These are phyloP conservation scores for Rallus limicola DNA, from an alignment of 2,113 vertebrate species.

Conservation along the genomic window DNA sequence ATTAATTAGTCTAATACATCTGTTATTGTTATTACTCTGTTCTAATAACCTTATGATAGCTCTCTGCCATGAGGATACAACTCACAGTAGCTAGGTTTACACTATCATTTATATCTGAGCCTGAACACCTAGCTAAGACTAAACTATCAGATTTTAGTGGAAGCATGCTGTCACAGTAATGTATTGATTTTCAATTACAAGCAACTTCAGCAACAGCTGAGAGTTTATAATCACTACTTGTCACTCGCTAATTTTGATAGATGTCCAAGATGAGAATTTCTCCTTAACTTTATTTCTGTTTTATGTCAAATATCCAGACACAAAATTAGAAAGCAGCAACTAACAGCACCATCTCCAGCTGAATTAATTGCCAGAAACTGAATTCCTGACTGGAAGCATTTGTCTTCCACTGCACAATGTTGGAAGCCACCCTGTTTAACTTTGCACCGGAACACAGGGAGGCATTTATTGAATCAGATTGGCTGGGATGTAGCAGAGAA, in stretches of 20 bases:
- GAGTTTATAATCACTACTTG: not conserved
- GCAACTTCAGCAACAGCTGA: not conserved
- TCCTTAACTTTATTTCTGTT: not conserved
- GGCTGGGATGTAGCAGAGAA: not conserved
- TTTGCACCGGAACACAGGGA: not conserved
- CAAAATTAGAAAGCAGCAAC: not conserved
- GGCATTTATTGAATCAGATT: not conserved
- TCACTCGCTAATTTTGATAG: not conserved
- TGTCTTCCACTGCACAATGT: not conserved
- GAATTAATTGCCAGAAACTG: not conserved
- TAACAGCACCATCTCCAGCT: not conserved
- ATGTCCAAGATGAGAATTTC: not conserved
- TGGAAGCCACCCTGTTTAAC: not conserved
- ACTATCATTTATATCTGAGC: not conserved
- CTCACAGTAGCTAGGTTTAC: not conserved
- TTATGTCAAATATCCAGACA: not conserved
- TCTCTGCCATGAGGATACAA: not conserved
- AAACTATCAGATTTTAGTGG: not conserved
- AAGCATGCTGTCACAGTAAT: not conserved
- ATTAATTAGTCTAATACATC: not conserved
- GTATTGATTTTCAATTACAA: not conserved
- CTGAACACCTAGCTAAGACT: not conserved
- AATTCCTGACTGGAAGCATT: not conserved
- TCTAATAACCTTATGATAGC: not conserved
- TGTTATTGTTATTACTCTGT: not conserved